Evolutionary conservation across 2,797 vertebrate genomes (phyloP).

Genomic region (Austrolebias charrua): DNA sequence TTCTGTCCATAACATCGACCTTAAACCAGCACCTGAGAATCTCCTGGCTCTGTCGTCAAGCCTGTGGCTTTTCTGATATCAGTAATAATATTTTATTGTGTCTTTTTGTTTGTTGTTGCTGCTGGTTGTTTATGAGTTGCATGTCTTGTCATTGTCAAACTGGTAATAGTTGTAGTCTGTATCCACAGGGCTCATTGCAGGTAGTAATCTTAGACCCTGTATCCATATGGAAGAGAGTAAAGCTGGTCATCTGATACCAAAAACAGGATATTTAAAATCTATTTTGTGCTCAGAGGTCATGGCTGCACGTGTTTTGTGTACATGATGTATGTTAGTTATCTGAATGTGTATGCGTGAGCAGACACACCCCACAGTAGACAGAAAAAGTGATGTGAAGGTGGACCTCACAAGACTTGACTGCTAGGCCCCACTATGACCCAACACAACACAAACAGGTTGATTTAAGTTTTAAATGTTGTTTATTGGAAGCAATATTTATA

Average conservation of each 20-base stretch:
- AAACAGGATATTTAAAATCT: conserved; percentile 15
- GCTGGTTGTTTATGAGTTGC: conserved; percentile 33
- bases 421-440: too few species aligned
- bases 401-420: too few species aligned
- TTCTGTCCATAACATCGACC: conserved; percentile 51
- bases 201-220: conserved; percentile 69
- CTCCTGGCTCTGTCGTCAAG: conserved; percentile 29
- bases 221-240: conserved; percentile 77
- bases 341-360: background rate
- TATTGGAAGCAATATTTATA: too few species aligned
- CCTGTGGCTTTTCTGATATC: background rate
- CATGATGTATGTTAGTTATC: background rate
- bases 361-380: too few species aligned
- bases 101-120: conserved; percentile 13
- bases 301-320: conserved; percentile 22
- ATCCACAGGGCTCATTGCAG: conserved; percentile 64
- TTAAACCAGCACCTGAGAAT: conserved; percentile 29
- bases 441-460: too few species aligned
- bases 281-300: conserved; percentile 14
- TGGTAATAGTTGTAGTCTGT: conserved; percentile 56
- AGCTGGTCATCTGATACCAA: conserved; percentile 60
- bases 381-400: too few species aligned
- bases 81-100: conserved; percentile 4
- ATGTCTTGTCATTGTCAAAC: conserved; percentile 47
- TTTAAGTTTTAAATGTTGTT: too few species aligned